phyloP scores from a whole-genome alignment of 2,113 vertebrate genomes.

The Rhodinocichla rosea region DNA sequence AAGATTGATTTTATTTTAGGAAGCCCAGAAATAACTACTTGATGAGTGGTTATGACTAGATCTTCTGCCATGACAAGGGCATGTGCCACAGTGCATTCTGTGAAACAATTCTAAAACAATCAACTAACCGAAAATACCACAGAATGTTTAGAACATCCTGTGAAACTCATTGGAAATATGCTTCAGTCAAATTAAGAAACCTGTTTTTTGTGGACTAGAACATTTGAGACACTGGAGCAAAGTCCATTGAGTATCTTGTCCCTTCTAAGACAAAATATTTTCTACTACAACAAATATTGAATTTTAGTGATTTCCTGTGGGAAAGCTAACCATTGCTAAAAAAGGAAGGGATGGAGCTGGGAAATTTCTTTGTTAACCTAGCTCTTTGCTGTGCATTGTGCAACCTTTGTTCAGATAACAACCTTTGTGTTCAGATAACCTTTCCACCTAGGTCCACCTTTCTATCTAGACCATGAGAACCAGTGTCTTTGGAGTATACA shows the following conservation, averaged over 20 bases:
- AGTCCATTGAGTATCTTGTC: neutral
- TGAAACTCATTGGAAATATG: neutral
- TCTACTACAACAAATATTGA: neutral
- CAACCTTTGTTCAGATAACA: too few species aligned
- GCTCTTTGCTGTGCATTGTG: neutral
- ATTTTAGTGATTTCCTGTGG: neutral
- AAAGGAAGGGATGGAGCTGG: neutral
- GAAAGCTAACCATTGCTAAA: neutral
- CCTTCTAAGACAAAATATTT: neutral
- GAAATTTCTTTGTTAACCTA: neutral
- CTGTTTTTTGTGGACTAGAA: neutral
- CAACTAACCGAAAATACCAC: neutral
- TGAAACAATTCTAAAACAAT: neutral
- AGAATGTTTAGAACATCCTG: neutral
- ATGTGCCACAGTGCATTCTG: neutral
- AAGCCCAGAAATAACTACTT: neutral
- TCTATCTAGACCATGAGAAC: neutral
- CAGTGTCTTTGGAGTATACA: neutral
- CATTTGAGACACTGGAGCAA: neutral
- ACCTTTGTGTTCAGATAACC: neutral
- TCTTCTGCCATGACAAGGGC: neutral
- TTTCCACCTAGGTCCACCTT: neutral
- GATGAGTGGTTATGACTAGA: neutral
- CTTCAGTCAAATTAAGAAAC: neutral
- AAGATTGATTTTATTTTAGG: neutral